Evolutionary conservation across 2,797 vertebrate species (phyloP).

Genomic region (Danio tinwini): DNA sequence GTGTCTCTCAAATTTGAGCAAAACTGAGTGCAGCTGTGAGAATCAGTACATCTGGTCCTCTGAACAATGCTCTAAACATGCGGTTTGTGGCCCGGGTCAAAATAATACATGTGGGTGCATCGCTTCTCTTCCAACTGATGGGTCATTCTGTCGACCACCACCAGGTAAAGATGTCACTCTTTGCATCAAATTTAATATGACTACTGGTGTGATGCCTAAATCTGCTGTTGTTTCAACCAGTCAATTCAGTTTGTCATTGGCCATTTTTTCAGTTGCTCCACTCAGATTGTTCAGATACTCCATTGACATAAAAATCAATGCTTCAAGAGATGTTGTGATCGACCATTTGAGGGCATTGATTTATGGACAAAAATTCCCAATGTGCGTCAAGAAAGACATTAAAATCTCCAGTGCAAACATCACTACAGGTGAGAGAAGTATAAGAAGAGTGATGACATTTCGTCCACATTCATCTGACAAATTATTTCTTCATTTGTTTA

Average conservation of each 20-base stretch:
- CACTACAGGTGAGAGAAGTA: background rate
- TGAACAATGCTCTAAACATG: background rate
- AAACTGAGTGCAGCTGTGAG: background rate
- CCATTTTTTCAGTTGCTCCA: background rate
- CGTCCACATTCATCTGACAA: background rate
- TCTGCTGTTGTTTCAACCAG: no score
- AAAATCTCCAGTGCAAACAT: background rate
- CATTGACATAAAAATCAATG: background rate
- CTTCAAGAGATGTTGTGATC: background rate
- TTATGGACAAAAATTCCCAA: background rate
- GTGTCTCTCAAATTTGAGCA: background rate
- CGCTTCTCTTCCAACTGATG: background rate
- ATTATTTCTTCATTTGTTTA: background rate
- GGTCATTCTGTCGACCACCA: no score
- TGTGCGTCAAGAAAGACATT: background rate
- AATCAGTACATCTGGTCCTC: background rate
- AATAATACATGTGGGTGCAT: background rate
- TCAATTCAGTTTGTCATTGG: no score
- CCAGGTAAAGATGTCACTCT: background rate
- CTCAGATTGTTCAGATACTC: background rate
- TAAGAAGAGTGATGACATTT: accelerated
- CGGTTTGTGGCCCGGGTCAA: background rate
- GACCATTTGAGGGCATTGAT: background rate
- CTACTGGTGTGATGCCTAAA: background rate
- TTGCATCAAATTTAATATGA: background rate